phyloP scores from a whole-genome alignment of 2,888 invertebrate species.

The Apoda limacodes region DNA sequence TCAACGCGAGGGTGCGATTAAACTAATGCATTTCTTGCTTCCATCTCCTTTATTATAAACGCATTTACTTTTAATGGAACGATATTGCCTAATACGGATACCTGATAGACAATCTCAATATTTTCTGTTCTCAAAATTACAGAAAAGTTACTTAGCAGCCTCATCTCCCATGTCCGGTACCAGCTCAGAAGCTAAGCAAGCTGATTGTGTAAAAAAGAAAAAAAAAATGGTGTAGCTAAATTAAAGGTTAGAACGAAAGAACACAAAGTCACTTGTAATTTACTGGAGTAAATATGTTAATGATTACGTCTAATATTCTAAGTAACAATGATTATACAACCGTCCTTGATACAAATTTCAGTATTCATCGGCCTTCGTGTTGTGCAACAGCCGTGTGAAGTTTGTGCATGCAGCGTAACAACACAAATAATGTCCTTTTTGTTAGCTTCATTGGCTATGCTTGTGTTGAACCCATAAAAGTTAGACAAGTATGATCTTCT shows the following conservation, averaged over 20 bases:
- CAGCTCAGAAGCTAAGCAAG: no score
- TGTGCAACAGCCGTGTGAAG: slow-evolving; percentile 39
- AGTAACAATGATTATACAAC: no score
- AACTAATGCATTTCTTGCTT: slow-evolving; percentile 47
- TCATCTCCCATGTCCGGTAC: no score
- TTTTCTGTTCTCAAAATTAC: no score
- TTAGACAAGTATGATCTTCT: slow-evolving; percentile 24
- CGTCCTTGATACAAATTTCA: slow-evolving; percentile 37
- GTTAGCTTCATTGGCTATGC: slow-evolving; percentile 31
- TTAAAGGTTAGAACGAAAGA: no score
- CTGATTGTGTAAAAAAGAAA: no score
- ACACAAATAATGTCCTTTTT: slow-evolving; percentile 22
- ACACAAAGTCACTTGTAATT: no score
- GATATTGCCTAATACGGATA: slow-evolving; percentile 21
- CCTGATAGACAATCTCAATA: neutral
- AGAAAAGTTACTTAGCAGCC: no score
- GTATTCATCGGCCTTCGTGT: slow-evolving; percentile 24
- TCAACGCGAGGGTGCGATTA: slow-evolving; percentile 33
- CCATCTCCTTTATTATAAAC: slow-evolving; percentile 48
- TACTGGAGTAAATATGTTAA: no score
- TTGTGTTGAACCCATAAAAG: no score
- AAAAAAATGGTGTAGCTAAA: no score
- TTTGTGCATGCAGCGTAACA: slow-evolving; percentile 13
- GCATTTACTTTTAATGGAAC: slow-evolving; percentile 43
- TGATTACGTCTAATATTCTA: no score